Evolutionary conservation across 2,113 vertebrate genomes (phyloP).

Genomic region (Sinocyclocheilus anshuiensis): DNA sequence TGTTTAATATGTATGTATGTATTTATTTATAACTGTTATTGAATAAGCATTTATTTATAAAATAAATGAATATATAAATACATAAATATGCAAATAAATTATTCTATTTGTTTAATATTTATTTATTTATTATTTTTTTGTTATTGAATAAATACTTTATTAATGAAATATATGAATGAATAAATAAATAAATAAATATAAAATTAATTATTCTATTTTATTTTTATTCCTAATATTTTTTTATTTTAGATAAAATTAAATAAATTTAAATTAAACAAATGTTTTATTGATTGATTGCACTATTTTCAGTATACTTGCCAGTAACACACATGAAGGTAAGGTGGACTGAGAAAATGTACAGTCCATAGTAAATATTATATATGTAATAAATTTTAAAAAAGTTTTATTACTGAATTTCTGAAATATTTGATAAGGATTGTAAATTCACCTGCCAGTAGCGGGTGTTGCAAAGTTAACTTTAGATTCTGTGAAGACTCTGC

Average conservation of each 20-base stretch:
- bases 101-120: no score
- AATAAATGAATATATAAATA: neutral
- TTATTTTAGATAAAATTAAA: neutral
- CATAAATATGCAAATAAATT: neutral
- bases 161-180: no score
- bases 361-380: neutral
- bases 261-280: neutral
- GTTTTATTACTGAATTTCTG: neutral
- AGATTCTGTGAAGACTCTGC: neutral
- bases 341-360: neutral
- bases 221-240: neutral
- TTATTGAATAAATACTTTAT: no score
- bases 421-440: neutral
- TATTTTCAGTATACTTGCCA: neutral
- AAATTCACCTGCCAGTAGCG: neutral
- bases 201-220: no score
- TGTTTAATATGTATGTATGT: no score
- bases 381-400: neutral
- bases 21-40: no score
- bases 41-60: no score
- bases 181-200: no score
- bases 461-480: neutral
- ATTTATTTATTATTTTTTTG: no score
- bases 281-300: neutral
- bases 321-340: neutral